These are phyloP conservation scores for Caenorhabditis elegans DNA, from an alignment of 1,140 invertebrate genomes.

Conservation along the genomic window WBcel235 BX284604.4:8014001-8014500, in stretches of 20 bases:
- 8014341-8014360: constrained; percentile 1
- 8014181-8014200: constrained; percentile 20
- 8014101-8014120: constrained; percentile 23
- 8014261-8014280: not conserved
- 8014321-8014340: not conserved
- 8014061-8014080: too few relatives aligned
- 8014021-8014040: not conserved
- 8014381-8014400: not conserved
- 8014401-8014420: not conserved
- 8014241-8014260: not conserved
- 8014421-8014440: not conserved
- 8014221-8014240: constrained; percentile 5
- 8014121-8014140: not conserved
- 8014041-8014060: too few relatives aligned
- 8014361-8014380: not conserved
- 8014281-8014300: not conserved
- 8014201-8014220: not conserved
- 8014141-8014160: constrained; percentile 28
- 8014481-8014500: constrained; percentile 23
- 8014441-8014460: not conserved
- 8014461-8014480: not conserved
- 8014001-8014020: not conserved
- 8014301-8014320: not conserved
- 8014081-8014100: not conserved
- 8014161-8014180: constrained; percentile 28